Conservation (phyloP, 2,797 vertebrate genomes). For the Buceros bicornis region DNA sequence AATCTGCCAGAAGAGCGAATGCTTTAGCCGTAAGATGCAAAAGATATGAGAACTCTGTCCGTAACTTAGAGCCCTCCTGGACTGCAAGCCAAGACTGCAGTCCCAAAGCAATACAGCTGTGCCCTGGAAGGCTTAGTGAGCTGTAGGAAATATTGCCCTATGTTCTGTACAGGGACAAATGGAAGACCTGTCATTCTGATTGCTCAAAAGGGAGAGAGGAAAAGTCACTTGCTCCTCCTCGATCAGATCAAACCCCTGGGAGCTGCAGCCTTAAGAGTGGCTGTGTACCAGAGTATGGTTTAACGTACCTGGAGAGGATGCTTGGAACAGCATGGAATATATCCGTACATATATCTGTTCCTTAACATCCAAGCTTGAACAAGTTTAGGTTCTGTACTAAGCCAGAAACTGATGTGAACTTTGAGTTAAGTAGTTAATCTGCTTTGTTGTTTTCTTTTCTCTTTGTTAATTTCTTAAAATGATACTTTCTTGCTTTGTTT, state of each 20-base stretch:
- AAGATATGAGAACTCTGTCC: not conserved
- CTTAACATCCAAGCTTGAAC: not conserved
- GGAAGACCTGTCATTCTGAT: not conserved
- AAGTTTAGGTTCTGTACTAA: not conserved
- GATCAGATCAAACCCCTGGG: not conserved
- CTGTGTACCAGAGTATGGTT: not conserved
- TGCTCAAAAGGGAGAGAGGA: not conserved
- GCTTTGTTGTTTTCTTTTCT: not conserved
- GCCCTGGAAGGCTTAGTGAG: not conserved
- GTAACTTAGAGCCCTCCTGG: not conserved
- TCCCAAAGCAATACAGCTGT: not conserved
- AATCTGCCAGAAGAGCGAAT: not conserved
- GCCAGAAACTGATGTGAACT: not conserved
- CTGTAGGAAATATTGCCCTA: not conserved
- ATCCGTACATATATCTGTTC: not conserved
- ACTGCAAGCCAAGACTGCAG: not conserved
- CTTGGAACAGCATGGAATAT: not conserved
- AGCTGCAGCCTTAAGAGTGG: not conserved
- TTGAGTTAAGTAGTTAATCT: not conserved
- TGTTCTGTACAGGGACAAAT: fast-evolving
- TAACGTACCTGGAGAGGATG: not conserved
- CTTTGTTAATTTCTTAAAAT: not conserved
- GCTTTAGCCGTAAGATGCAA: not conserved
- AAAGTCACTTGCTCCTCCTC: not conserved
- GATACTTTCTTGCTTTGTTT: not conserved